A percentile compares a stretch with the other conserved stretches of the same genome.
phyloP scores from a whole-genome alignment of 1,140 invertebrate genomes.

The Rhynchophorus ferrugineus region DNA sequence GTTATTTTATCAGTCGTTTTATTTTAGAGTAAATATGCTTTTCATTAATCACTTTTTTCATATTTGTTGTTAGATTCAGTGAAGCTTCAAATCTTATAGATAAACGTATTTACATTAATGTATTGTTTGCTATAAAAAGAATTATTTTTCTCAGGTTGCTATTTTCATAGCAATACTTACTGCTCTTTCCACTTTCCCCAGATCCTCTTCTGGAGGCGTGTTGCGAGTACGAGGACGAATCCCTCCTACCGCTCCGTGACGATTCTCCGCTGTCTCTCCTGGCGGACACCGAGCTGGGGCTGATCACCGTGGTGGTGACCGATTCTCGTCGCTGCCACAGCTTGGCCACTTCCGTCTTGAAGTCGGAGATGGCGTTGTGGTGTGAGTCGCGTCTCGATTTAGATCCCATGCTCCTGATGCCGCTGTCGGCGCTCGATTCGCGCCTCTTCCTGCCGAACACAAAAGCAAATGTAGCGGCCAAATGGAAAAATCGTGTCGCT shows the following conservation, averaged over 20 bases:
- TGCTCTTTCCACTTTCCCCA: constrained; percentile 52
- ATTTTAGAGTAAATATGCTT: too few relatives aligned
- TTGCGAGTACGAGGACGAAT: constrained; percentile 36
- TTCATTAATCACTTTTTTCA: too few relatives aligned
- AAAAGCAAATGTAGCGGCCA: not conserved
- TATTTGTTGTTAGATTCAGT: too few relatives aligned
- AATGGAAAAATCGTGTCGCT: too few relatives aligned
- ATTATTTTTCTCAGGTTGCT: not conserved
- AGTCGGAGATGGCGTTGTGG: constrained; percentile 55
- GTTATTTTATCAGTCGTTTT: too few relatives aligned
- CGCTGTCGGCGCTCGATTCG: constrained; percentile 75
- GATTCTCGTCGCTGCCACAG: constrained; percentile 59
- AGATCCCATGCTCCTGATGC: constrained; percentile 65
- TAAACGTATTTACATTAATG: too few relatives aligned
- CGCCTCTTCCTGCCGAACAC: constrained; percentile 52
- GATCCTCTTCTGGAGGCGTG: constrained; percentile 51
- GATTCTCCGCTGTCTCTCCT: constrained; percentile 48
- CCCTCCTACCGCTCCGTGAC: constrained; percentile 38
- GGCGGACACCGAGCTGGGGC: constrained; percentile 41
- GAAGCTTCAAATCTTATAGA: too few relatives aligned
- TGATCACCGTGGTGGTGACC: constrained; percentile 41
- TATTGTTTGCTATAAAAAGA: not conserved
- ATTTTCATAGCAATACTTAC: constrained; percentile 15
- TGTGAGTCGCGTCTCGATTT: constrained; percentile 63
- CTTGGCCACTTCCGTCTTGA: constrained; percentile 62